Conservation (phyloP, 1,140 invertebrate species). For the Adoxophyes honmai region DNA sequence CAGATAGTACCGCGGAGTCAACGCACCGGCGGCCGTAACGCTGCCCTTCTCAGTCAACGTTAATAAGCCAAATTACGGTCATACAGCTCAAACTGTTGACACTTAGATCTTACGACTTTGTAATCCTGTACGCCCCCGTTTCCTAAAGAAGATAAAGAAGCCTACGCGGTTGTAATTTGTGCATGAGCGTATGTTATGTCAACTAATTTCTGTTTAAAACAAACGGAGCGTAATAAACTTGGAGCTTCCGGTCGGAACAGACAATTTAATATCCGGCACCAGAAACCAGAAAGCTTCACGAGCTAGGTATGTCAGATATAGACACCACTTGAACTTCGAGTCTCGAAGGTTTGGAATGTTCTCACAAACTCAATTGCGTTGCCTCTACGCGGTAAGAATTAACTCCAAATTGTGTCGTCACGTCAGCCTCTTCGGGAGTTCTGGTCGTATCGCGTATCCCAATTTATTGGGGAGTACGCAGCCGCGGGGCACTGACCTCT, state of each 20-base stretch:
- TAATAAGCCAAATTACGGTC: conserved; percentile 10
- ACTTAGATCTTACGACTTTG: background rate
- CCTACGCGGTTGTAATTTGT: no score
- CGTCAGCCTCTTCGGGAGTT: background rate
- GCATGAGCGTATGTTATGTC: no score
- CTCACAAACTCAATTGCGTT: conserved; percentile 5
- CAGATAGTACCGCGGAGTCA: conserved; percentile 49
- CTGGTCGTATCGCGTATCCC: background rate
- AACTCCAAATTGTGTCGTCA: conserved; percentile 3
- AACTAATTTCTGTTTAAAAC: background rate
- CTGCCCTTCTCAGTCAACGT: background rate
- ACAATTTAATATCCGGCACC: conserved; percentile 11
- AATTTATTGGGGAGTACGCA: conserved; percentile 18
- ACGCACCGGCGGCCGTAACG: conserved; percentile 33
- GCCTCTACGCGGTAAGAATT: background rate
- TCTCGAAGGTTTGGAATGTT: background rate
- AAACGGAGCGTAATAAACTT: background rate
- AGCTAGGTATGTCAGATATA: background rate
- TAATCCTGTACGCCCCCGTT: no score
- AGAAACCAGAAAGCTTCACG: background rate
- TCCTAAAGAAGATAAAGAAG: no score
- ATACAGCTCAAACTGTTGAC: conserved; percentile 7
- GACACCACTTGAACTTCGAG: conserved; percentile 1
- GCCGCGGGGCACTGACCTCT: conserved; percentile 54
- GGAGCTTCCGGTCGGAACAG: conserved; percentile 5